Percentiles rank a stretch among this genome's conserved stretches.
These are phyloP conservation scores for Datnioides undecimradiatus DNA, from an alignment of 2,113 vertebrate genomes.

Conservation along the genomic window DNA sequence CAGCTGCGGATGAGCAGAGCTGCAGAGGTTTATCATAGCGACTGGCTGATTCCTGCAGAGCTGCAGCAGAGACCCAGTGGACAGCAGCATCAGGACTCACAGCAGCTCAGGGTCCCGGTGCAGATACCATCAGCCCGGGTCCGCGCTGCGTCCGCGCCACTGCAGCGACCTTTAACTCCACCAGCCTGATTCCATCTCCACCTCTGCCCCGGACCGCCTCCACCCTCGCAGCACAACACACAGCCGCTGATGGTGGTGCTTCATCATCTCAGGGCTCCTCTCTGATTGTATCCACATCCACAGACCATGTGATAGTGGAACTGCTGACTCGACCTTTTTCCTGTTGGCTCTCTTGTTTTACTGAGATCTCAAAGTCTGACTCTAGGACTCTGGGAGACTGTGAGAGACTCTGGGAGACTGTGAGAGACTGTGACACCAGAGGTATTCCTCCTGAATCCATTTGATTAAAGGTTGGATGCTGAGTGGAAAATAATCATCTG, in stretches of 20 bases:
- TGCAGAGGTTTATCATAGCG: too few species aligned
- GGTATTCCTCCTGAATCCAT: too few species aligned
- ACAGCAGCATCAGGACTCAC: too few species aligned
- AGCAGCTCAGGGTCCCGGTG: background rate
- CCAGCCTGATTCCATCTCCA: background rate
- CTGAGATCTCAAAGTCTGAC: background rate
- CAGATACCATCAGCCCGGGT: background rate
- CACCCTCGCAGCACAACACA: background rate
- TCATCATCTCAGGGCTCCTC: background rate
- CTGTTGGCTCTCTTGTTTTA: background rate
- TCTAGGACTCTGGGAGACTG: too few species aligned
- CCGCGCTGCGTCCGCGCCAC: background rate
- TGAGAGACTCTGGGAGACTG: too few species aligned
- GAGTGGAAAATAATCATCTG: too few species aligned
- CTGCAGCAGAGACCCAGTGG: background rate
- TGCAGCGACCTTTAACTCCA: slow-evolving; percentile 5
- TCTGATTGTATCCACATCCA: background rate
- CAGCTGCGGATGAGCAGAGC: too few species aligned
- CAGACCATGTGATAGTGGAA: background rate
- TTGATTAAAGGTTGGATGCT: too few species aligned
- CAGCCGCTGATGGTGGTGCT: background rate
- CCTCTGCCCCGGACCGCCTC: background rate
- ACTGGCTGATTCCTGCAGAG: too few species aligned
- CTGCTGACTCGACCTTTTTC: background rate
- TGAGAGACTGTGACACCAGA: too few species aligned